Evolutionary conservation across 1,140 invertebrate species (phyloP).

Genomic region (Papilio dardanus): DNA sequence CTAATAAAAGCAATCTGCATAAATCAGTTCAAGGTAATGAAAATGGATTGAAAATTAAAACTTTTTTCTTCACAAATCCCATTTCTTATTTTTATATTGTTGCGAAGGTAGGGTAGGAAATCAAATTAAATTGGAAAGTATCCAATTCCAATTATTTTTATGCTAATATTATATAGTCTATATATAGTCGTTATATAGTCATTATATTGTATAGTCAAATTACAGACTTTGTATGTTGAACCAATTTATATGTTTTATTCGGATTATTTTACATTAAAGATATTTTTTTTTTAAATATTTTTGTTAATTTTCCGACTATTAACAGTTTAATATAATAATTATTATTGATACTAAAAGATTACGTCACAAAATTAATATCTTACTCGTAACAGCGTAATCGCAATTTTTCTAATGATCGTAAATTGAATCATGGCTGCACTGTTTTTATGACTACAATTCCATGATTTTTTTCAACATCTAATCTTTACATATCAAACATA

Average conservation of each 20-base stretch:
- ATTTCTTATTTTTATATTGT: neutral
- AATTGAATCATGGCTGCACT: neutral
- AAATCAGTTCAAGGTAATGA: neutral
- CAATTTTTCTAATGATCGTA: neutral
- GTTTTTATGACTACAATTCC: neutral
- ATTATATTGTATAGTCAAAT: neutral
- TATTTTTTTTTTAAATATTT: too few relatives aligned
- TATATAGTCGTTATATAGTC: too few relatives aligned
- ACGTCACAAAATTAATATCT: neutral
- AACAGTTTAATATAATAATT: too few relatives aligned
- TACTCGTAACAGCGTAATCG: neutral
- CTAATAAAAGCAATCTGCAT: neutral
- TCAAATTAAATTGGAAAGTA: neutral
- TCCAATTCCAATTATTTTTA: conserved; percentile 7
- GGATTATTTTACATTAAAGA: too few relatives aligned
- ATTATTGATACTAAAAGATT: too few relatives aligned
- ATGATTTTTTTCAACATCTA: neutral
- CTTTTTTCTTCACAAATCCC: too few relatives aligned
- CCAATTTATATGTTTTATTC: neutral
- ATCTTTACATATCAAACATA: conserved; percentile 3
- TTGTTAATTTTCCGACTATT: too few relatives aligned
- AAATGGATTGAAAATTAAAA: neutral
- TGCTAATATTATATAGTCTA: neutral
- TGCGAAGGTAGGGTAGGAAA: neutral
- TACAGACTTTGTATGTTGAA: neutral